Conservation (phyloP, 2,113 vertebrate species). For the Eolophus roseicapilla region DNA sequence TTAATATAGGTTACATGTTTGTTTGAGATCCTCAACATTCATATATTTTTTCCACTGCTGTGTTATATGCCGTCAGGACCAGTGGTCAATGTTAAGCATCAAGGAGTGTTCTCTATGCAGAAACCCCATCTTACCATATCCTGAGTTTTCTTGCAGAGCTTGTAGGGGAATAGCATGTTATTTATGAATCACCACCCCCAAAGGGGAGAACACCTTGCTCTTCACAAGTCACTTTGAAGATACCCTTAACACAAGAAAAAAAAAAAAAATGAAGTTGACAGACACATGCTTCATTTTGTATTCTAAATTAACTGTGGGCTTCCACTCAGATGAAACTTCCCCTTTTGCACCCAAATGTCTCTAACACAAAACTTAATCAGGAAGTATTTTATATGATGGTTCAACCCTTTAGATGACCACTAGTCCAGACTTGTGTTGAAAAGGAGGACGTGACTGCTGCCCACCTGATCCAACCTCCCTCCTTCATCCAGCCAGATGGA, state of each 20-base stretch:
- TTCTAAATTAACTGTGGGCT: background rate
- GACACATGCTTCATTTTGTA: background rate
- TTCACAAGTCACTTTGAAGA: background rate
- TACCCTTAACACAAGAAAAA: background rate
- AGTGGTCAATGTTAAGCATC: background rate
- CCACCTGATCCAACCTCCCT: background rate
- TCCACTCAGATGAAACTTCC: background rate
- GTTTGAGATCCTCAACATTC: background rate
- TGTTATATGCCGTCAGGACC: background rate
- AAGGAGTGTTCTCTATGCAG: background rate
- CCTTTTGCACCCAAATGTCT: background rate
- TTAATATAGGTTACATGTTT: background rate
- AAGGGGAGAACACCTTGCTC: background rate
- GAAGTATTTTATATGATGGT: background rate
- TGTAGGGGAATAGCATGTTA: background rate
- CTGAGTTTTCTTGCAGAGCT: background rate
- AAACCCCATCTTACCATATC: background rate
- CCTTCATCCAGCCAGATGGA: background rate
- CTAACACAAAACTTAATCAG: background rate
- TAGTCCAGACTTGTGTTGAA: background rate
- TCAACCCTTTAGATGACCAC: background rate
- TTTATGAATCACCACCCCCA: background rate
- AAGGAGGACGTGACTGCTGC: rapidly evolving
- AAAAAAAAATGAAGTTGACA: background rate
- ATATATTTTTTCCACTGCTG: background rate